These are phyloP conservation scores for Chlamydotis undulata DNA, from an alignment of 2,113 vertebrate genomes.

Conservation along the genomic window DNA sequence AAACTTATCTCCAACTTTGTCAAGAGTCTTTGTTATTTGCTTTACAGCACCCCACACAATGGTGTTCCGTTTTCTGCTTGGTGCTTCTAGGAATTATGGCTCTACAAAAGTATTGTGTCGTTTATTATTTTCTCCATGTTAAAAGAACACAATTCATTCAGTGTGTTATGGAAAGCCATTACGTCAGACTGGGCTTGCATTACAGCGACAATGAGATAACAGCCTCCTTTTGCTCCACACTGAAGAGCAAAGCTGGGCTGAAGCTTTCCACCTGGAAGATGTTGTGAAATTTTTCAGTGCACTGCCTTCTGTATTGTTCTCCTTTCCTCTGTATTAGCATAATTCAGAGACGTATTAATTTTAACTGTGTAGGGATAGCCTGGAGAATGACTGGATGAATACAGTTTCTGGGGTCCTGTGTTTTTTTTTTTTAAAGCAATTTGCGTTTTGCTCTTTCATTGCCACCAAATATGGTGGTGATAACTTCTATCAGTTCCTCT, in stretches of 20 bases:
- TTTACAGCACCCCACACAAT: background rate
- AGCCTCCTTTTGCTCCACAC: background rate
- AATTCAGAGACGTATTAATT: background rate
- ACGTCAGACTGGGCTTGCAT: background rate
- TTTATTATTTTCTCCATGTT: background rate
- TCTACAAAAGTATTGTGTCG: background rate
- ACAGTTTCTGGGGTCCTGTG: background rate
- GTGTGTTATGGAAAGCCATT: background rate
- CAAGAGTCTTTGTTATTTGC: background rate
- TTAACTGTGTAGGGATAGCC: background rate
- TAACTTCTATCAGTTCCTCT: background rate
- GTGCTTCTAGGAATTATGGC: background rate
- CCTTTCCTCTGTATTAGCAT: background rate
- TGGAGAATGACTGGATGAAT: background rate
- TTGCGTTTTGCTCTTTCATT: background rate
- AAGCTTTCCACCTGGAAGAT: background rate
- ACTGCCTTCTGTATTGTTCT: background rate
- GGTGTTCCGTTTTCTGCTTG: background rate
- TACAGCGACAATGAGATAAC: accelerated
- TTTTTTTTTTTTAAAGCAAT: background rate
- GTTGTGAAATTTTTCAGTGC: background rate
- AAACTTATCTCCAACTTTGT: background rate
- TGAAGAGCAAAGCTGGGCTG: background rate
- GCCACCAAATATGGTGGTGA: background rate
- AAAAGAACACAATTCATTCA: background rate